Evolutionary conservation across 2,888 invertebrate genomes (phyloP).

Genomic region (Anodontia alba): DNA sequence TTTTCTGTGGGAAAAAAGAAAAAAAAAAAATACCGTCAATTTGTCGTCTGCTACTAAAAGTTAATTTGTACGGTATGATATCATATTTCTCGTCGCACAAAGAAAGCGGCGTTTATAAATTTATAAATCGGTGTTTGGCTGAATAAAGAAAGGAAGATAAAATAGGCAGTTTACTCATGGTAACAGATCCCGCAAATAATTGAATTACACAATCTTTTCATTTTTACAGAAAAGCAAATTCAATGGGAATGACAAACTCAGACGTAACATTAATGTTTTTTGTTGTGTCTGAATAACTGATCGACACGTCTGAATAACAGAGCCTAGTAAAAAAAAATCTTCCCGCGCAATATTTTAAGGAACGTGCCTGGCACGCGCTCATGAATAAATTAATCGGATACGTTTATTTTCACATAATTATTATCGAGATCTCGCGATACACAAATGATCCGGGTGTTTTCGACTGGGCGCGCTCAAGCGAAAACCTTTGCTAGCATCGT

Average conservation of each 20-base stretch:
- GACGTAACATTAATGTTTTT: neutral
- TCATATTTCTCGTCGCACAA: neutral
- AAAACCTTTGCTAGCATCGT: neutral
- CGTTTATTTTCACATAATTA: neutral
- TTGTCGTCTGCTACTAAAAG: too few relatives aligned
- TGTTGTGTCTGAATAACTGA: too few relatives aligned
- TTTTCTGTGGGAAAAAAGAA: too few relatives aligned
- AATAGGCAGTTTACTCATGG: neutral
- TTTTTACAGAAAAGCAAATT: neutral
- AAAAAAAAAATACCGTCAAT: too few relatives aligned
- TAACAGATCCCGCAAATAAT: neutral
- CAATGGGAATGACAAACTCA: neutral
- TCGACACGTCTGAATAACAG: neutral
- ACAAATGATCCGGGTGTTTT: constrained; percentile 5
- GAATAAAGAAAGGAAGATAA: neutral
- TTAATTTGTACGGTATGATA: neutral
- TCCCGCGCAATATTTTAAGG: neutral
- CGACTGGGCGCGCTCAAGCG: neutral
- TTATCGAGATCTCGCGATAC: neutral
- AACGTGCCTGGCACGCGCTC: constrained; percentile 2
- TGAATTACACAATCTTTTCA: constrained; percentile 9
- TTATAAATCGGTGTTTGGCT: neutral
- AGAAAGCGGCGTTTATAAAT: neutral
- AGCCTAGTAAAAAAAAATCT: neutral
- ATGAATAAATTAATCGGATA: constrained; percentile 1